Conservation (phyloP, 2,888 invertebrate genomes). For the Caenorhabditis zanzibari region DNA sequence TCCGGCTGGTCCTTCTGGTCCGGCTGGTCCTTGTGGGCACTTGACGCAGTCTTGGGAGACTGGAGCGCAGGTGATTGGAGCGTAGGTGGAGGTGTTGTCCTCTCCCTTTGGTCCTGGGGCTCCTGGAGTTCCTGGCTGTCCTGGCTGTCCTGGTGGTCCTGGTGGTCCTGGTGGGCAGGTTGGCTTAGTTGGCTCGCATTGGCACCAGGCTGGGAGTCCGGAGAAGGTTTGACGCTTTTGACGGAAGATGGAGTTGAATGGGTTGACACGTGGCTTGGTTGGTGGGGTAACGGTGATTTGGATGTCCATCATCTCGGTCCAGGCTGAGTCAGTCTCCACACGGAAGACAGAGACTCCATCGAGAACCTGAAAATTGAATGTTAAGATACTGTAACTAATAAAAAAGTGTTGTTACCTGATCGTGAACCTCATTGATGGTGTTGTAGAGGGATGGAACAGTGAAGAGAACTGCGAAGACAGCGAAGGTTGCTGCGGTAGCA, state of each 20-base stretch:
- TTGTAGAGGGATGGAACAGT: slow-evolving; percentile 79
- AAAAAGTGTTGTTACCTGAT: too few relatives aligned
- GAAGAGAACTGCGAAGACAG: slow-evolving; percentile 65
- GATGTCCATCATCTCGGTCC: slow-evolving; percentile 81
- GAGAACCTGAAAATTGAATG: slow-evolving; percentile 58
- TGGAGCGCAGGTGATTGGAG: slow-evolving; percentile 76
- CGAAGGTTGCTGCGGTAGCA: slow-evolving; percentile 53
- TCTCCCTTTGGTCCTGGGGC: slow-evolving; percentile 73
- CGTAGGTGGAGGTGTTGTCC: slow-evolving; percentile 73
- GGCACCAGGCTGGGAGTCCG: slow-evolving; percentile 81
- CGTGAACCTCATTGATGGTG: slow-evolving; percentile 78
- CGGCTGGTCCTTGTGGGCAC: slow-evolving; percentile 79
- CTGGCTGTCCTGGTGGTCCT: slow-evolving; percentile 77
- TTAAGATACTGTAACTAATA: too few relatives aligned
- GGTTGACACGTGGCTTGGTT: slow-evolving; percentile 75
- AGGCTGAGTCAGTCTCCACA: slow-evolving; percentile 80
- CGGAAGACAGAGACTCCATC: slow-evolving; percentile 80
- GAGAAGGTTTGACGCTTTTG: slow-evolving; percentile 76
- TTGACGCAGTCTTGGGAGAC: slow-evolving; percentile 73
- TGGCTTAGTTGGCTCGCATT: slow-evolving; percentile 80
- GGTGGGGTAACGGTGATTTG: slow-evolving; percentile 82
- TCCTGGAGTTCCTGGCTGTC: slow-evolving; percentile 69
- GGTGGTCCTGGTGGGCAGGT: slow-evolving; percentile 77
- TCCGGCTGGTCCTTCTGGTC: slow-evolving; percentile 76
- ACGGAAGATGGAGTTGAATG: slow-evolving; percentile 81